These are phyloP conservation scores for Euschistus heros DNA, from an alignment of 1,140 invertebrate genomes.

Conservation along the genomic window DNA sequence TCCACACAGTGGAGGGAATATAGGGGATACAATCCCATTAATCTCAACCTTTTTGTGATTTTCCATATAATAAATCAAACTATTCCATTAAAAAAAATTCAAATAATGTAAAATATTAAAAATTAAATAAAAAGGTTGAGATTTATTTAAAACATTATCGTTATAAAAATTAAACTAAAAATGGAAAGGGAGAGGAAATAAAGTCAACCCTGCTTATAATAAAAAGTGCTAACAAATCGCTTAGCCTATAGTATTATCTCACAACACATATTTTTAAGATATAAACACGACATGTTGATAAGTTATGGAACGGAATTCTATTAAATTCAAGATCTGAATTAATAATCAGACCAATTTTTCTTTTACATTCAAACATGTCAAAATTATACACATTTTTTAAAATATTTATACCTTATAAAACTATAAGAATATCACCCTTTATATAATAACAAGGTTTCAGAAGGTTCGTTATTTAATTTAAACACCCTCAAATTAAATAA, in stretches of 20 bases:
- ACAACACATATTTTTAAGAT: conserved; percentile 19
- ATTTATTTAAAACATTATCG: not conserved
- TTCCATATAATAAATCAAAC: conserved; percentile 5
- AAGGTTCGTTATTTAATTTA: conserved; percentile 7
- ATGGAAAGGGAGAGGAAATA: not conserved
- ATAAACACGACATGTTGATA: conserved; percentile 11
- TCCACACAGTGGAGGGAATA: conserved; percentile 23
- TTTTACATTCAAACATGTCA: conserved; percentile 9
- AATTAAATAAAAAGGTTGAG: not conserved
- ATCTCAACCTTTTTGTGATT: conserved; percentile 11
- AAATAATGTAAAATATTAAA: not conserved
- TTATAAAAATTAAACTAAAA: conserved; percentile 9
- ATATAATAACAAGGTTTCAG: conserved; percentile 3
- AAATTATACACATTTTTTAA: conserved; percentile 11
- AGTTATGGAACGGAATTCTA: conserved; percentile 19
- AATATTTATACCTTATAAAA: conserved; percentile 14
- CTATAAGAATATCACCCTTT: conserved; percentile 21
- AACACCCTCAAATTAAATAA: conserved; percentile 1
- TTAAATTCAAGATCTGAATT: conserved; percentile 17
- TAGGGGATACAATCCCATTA: conserved; percentile 2
- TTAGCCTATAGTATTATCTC: conserved; percentile 10
- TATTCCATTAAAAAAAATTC: not conserved
- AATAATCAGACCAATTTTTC: conserved; percentile 11
- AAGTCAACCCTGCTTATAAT: conserved; percentile 6
- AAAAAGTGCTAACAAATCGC: conserved; percentile 13